Conservation (phyloP, 30 jellyfish, hydroid and myxozoan genomes). For the Aurelia aurita region DNA sequence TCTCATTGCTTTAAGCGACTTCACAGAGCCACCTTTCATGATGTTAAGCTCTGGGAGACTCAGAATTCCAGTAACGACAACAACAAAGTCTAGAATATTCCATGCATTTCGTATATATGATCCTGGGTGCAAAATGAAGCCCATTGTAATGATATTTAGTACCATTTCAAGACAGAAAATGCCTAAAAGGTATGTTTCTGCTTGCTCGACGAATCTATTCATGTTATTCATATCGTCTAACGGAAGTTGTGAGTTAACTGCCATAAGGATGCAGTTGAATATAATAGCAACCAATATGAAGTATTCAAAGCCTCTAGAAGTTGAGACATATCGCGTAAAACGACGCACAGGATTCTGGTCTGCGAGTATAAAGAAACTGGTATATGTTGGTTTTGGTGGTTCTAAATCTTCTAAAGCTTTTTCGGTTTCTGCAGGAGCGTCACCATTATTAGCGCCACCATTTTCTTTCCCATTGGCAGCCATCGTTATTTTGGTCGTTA, state of each 20-base stretch:
- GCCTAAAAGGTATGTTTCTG: constrained; percentile 87
- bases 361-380: constrained; percentile 65
- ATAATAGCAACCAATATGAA: constrained; percentile 82
- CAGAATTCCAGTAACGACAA: constrained; percentile 89
- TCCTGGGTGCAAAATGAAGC: constrained; percentile 94
- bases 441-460: constrained; percentile 25
- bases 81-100: constrained; percentile 90
- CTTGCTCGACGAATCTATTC: constrained; percentile 77
- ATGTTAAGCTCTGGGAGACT: constrained; percentile 70
- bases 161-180: constrained; percentile 84
- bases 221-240: constrained; percentile 66
- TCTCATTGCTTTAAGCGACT: constrained; percentile 86
- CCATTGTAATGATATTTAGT: constrained; percentile 81
- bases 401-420: constrained; percentile 30
- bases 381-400: constrained; percentile 45
- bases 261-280: constrained; percentile 87
- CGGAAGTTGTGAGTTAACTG: constrained; percentile 89
- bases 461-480: neutral
- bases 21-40: constrained; percentile 83
- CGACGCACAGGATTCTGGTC: constrained; percentile 62
- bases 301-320: constrained; percentile 78
- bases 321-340: constrained; percentile 60
- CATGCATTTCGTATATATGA: constrained; percentile 86
- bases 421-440: neutral
- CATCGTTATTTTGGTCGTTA: neutral